Conservation (phyloP, 2,888 invertebrate genomes). For the Lasioglossum villosulum region DNA sequence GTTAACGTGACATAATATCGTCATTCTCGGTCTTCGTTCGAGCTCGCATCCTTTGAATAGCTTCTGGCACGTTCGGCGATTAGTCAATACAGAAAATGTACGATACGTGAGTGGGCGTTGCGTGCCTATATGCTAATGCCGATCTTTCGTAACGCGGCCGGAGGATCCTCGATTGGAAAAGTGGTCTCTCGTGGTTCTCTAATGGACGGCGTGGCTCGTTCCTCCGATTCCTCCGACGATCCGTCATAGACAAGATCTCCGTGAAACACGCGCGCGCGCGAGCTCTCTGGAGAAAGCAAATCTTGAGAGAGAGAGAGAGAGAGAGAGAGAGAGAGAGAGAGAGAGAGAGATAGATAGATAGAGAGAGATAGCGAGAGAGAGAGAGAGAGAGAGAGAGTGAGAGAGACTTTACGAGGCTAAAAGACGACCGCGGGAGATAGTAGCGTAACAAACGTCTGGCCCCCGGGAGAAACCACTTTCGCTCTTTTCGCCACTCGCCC, state of each 20-base stretch:
- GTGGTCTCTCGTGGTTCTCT: neutral
- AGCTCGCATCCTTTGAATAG: conserved; percentile 23
- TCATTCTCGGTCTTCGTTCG: conserved; percentile 26
- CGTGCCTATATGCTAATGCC: conserved; percentile 55
- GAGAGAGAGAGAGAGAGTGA: conserved; percentile 29
- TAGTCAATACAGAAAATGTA: conserved; percentile 55
- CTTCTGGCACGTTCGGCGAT: conserved; percentile 39
- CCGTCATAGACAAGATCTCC: conserved; percentile 53
- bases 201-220: conserved; percentile 34
- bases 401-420: conserved; percentile 25
- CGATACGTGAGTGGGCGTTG: conserved; percentile 26
- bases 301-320: neutral
- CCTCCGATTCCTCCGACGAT: conserved; percentile 40
- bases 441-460: conserved; percentile 50
- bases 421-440: conserved; percentile 45
- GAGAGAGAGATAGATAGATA: conserved; percentile 53
- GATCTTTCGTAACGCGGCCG: conserved; percentile 42
- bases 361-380: no score
- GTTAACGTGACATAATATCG: conserved; percentile 49
- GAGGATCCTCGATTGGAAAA: conserved; percentile 46
- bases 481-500: conserved; percentile 66
- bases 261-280: conserved; percentile 36
- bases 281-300: neutral
- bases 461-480: conserved; percentile 64
- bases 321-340: conserved; percentile 29